Evolutionary conservation across 2,113 vertebrate species (phyloP), one percentile per base, ranked within the genome.

Genomic region (Prionailurus bengalensis): DNA sequence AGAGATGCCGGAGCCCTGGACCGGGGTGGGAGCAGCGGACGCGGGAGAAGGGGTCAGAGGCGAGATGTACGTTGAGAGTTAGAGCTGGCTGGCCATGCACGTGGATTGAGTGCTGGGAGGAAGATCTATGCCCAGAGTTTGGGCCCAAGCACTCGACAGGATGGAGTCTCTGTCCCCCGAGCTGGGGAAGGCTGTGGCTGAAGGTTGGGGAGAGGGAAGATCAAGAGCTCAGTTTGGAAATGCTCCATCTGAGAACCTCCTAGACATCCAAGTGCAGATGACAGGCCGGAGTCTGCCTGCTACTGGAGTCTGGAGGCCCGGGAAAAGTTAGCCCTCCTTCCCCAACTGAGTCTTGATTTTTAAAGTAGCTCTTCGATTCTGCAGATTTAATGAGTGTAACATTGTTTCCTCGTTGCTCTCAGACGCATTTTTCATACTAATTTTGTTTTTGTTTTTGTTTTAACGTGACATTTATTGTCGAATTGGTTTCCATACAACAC

Each of bases 1-100:
- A 76, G 61, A 14, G 48, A 27, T 0, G 51, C 2, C 55, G 81
- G 27, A 23, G 68, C 25, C 33, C 4, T 31, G 61, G 65, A 33
- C 25, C 31, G 0, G 15, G 14, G n/a, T 51, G 39, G 39, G 51
- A n/a, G 10, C 9, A 48, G 29, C 0, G 10, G 33, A 84, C 31
- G 39, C 27, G 42, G 27, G 12, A 55, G 11, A 70, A 4, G 1
- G 31, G 31, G 25, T 71, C 23, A 10, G 61, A 42, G 11, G 13
- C 0, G 0, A 48, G 29, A 23, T 3, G 2, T 0, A 5, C 31
- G 25, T 27, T 31, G 76, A 48, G 42, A 45, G 48, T 76, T 1
- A 31, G n/a, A 11, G 13, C 45, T 33, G 92, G 31, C 65, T 17
- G 58, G 58, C 29, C 39, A 36, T 63, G 33, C 10, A 0, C 1